Percentiles rank a stretch among this genome's conserved stretches.
phyloP scores from a whole-genome alignment of 2,888 invertebrate species.

The Troides aeacus region DNA sequence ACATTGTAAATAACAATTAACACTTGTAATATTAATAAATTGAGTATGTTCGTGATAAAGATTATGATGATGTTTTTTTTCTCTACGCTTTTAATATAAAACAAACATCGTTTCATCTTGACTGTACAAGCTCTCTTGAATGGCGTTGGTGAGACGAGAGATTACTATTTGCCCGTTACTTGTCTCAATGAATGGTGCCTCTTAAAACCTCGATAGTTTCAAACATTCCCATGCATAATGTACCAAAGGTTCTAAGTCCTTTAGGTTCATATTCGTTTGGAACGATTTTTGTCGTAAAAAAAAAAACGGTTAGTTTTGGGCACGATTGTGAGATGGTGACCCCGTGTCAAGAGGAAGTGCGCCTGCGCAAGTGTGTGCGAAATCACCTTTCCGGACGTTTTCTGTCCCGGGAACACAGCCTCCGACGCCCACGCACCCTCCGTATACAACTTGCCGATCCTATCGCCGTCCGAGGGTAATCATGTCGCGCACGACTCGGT shows the following conservation, averaged over 20 bases:
- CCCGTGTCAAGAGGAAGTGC: constrained; percentile 55
- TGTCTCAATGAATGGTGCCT: constrained; percentile 75
- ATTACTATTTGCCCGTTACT: constrained; percentile 77
- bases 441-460: constrained; percentile 69
- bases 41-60: too few species aligned
- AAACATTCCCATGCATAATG: constrained; percentile 26
- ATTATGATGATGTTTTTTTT: too few species aligned
- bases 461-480: constrained; percentile 59
- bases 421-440: constrained; percentile 63
- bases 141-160: constrained; percentile 68
- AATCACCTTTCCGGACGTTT: constrained; percentile 54
- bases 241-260: background rate
- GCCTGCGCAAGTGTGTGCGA: constrained; percentile 57
- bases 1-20: too few species aligned
- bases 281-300: constrained; percentile 10
- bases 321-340: constrained; percentile 51
- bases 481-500: constrained; percentile 69
- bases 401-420: constrained; percentile 52
- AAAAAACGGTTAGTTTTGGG: constrained; percentile 40
- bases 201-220: constrained; percentile 45
- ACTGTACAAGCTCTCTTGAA: constrained; percentile 66
- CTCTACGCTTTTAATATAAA: background rate
- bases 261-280: constrained; percentile 42
- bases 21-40: too few species aligned
- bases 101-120: constrained; percentile 35